Evolutionary conservation across 2,797 vertebrate species (phyloP), one percentile per base, ranked within the genome.

Genomic region (Anguilla anguilla): DNA sequence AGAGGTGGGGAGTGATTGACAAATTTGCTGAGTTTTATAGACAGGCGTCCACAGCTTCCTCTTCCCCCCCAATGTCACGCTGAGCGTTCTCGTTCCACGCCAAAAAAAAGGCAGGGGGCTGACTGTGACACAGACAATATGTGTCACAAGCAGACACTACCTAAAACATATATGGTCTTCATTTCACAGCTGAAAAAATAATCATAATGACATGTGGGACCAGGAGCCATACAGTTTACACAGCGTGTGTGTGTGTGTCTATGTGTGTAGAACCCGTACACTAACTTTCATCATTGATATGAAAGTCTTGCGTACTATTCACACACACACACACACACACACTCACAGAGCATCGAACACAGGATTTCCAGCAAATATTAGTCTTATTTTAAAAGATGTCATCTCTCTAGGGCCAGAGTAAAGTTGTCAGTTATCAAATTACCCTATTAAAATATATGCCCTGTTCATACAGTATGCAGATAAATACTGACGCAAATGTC

Each of bases 1-100:
- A 89, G 85, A 82, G 79, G 46, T 3, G 22, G 6, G 46, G 79
- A 91, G 83, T 89, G 89, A 89, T 61, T 88, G 87, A 90, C 85
- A 88, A 87, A 87, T 86, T 88, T 90, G 69, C 87, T 9, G 84
- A 57, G 84, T 84, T 69, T 91, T 88, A 86, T 82, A 87, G 74
- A 49, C 84, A 83, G 84, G 64, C 49, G 79, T 39, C 87, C 86
- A 6, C 86, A 87, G 59, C 87, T 90, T 90, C 87, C 87, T 87
- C 67, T 51, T 89, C 83, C 28, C 9, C 83, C 43, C 83, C 43
- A 28, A 28, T 86, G 89, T 85, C 85, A 83, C 39, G 51, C 55
- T 69, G 53, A 79, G 83, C 55, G 87, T 87, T 85, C 88, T 86
- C 87, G 49, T 59, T 86, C 11, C 49, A 61, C 28, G 3, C 35